A percentile compares a stretch with the other conserved stretches of the same genome.
phyloP scores from a whole-genome alignment of 2,888 invertebrate species.

The Corbicula japonica region DNA sequence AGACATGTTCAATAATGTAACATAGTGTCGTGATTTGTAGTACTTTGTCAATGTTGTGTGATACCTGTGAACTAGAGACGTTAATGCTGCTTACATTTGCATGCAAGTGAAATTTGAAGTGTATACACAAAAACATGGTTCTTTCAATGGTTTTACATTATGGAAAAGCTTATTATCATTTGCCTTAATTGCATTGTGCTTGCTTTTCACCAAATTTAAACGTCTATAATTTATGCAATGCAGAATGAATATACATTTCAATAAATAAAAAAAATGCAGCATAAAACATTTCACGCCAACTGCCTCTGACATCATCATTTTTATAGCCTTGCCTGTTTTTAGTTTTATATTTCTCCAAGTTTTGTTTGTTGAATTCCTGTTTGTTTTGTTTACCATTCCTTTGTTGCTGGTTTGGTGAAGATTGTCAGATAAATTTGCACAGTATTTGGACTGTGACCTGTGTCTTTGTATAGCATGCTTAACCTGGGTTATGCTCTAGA shows the following conservation, averaged over 20 bases:
- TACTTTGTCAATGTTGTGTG: slow-evolving; percentile 36
- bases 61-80: slow-evolving; percentile 24
- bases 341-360: slow-evolving; percentile 38
- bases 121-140: background rate
- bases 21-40: too few relatives aligned
- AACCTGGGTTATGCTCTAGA: too few relatives aligned
- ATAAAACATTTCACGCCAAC: slow-evolving; percentile 50
- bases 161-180: background rate
- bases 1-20: too few relatives aligned
- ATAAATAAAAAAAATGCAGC: slow-evolving; percentile 42
- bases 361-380: slow-evolving; percentile 50
- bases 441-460: slow-evolving; percentile 1
- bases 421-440: slow-evolving; percentile 6
- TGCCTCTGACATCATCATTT: slow-evolving; percentile 68
- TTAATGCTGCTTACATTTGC: slow-evolving; percentile 33
- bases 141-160: too few relatives aligned
- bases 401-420: slow-evolving; percentile 35
- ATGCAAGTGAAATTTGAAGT: slow-evolving; percentile 16
- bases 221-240: background rate
- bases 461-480: slow-evolving; percentile 33
- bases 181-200: slow-evolving; percentile 27
- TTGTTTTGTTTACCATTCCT: slow-evolving; percentile 44
- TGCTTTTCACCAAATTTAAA: slow-evolving; percentile 16
- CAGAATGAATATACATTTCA: background rate
- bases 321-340: slow-evolving; percentile 60